Evolutionary conservation across 2,888 invertebrate genomes (phyloP).

Genomic region (Ecliptopera silaceata): DNA sequence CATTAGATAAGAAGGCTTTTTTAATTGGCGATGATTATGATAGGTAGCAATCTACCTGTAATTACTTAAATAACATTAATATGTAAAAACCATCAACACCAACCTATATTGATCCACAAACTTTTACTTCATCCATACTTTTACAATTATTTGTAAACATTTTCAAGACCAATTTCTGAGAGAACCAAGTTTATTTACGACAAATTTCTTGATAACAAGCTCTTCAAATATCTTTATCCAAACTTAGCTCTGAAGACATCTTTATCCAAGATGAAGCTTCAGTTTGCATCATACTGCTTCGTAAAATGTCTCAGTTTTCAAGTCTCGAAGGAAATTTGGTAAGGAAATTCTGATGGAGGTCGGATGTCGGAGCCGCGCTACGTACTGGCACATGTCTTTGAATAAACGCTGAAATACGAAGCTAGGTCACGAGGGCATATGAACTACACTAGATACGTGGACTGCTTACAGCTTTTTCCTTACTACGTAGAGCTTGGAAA

Average conservation of each 20-base stretch:
- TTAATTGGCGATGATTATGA: too few relatives aligned
- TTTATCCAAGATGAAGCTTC: constrained; percentile 34
- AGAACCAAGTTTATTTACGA: not conserved
- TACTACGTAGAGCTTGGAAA: too few relatives aligned
- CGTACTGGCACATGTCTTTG: constrained; percentile 37
- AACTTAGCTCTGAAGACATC: constrained; percentile 33
- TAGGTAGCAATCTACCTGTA: too few relatives aligned
- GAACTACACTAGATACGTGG: constrained; percentile 5
- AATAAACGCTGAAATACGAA: constrained; percentile 40
- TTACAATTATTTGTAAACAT: not conserved
- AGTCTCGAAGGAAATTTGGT: constrained; percentile 41
- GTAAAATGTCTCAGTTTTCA: constrained; percentile 39
- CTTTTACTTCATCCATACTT: not conserved
- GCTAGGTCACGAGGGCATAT: constrained; percentile 36
- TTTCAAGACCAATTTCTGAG: not conserved
- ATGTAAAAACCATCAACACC: too few relatives aligned
- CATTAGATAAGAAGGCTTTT: too few relatives aligned
- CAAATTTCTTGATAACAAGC: constrained; percentile 24
- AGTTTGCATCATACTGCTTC: constrained; percentile 33
- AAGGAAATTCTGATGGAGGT: constrained; percentile 41
- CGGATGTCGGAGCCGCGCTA: constrained; percentile 30
- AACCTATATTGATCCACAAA: not conserved
- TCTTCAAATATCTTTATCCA: constrained; percentile 31
- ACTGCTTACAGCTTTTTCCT: not conserved
- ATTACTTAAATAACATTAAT: too few relatives aligned